Base-by-base conservation (phyloP, 1,140 invertebrate species). In the Cryptotermes secundus region DNA sequence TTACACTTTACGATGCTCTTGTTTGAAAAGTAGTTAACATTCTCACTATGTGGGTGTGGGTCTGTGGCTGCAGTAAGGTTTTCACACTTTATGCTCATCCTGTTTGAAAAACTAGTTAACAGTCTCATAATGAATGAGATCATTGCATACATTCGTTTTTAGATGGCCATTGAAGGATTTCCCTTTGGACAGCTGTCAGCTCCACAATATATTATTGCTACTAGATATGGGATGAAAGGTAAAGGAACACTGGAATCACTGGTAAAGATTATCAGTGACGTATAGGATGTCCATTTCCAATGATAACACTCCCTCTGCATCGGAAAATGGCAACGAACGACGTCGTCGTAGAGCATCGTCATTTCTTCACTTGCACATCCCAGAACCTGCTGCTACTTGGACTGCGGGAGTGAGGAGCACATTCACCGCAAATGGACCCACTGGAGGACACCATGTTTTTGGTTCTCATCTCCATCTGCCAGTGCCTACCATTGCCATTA, bases 401-500 rank as follows among this genome's bases (percentile, higher is more conserved):
- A 38, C 22, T 36, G 34, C 49, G 45, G 34, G 86, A 86, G 83
- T 86, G 87, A 26, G 53, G 3, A 38, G 83, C 83, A 82, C 53
- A 34, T 82, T 34, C 36, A 79, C n/a, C 45, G 86, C 84, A 34
- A 82, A 14, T 81, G 87, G 84, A 84, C 89, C 34, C 2, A 86
- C 87, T 86, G 86, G 38, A 87, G 86, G 83, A 89, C 89, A 49
- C 84, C 89, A 86, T 87, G 88, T 53, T 86, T 83, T 87, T 90
- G 79, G 87, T 89, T 80, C 85, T 26, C 89, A 92, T 86, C 87
- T 92, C 79, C 91, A 91, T 85, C 87, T 92, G 86, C 91, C 92
- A n/a, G 87, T 92, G 86, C 92, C 92, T 35, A 89, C 89, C 31
- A 90, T 93, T 84, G 90, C 89, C 10, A 88, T 92, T 84, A 90